Evolutionary conservation across 1,140 invertebrate species (phyloP).

Genomic region (Drosophila ogumai): DNA sequence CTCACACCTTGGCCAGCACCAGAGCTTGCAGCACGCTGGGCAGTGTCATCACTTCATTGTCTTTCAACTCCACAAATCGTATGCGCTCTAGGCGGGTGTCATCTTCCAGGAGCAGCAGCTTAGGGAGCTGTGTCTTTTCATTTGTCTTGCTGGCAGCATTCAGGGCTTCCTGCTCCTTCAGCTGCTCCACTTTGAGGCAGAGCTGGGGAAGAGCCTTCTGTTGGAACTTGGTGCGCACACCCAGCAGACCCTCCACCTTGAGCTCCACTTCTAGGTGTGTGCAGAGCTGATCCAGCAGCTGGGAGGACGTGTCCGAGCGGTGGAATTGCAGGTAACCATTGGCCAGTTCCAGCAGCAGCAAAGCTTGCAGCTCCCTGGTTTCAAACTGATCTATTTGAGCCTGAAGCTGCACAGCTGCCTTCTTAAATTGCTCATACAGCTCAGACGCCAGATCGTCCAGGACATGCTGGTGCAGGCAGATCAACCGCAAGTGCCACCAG

Average conservation of each 20-base stretch:
- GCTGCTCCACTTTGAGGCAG: slow-evolving; percentile 86
- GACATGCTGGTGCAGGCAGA: slow-evolving; percentile 90
- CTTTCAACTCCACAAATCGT: slow-evolving; percentile 88
- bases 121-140: slow-evolving; percentile 86
- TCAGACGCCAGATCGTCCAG: slow-evolving; percentile 90
- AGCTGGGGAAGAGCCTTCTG: slow-evolving; percentile 92
- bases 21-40: slow-evolving; percentile 91
- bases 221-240: slow-evolving; percentile 96
- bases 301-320: slow-evolving; percentile 89
- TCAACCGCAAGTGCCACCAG: slow-evolving; percentile 91
- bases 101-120: slow-evolving; percentile 91
- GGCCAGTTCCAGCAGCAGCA: slow-evolving; percentile 91
- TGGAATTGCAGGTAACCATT: slow-evolving; percentile 91
- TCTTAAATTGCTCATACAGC: slow-evolving; percentile 88
- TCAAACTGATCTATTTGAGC: slow-evolving; percentile 76
- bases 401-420: slow-evolving; percentile 86
- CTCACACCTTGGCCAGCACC: slow-evolving; percentile 90
- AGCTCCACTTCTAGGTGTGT: slow-evolving; percentile 88
- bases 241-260: slow-evolving; percentile 89
- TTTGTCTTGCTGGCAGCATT: slow-evolving; percentile 85
- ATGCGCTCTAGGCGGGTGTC: slow-evolving; percentile 93
- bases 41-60: slow-evolving; percentile 86
- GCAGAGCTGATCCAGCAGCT: slow-evolving; percentile 88
- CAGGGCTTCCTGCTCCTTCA: slow-evolving; percentile 61
- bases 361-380: slow-evolving; percentile 86